These are phyloP conservation scores for Eulimnadia texana DNA, from an alignment of 1,140 invertebrate species.

Conservation along the genomic window DNA sequence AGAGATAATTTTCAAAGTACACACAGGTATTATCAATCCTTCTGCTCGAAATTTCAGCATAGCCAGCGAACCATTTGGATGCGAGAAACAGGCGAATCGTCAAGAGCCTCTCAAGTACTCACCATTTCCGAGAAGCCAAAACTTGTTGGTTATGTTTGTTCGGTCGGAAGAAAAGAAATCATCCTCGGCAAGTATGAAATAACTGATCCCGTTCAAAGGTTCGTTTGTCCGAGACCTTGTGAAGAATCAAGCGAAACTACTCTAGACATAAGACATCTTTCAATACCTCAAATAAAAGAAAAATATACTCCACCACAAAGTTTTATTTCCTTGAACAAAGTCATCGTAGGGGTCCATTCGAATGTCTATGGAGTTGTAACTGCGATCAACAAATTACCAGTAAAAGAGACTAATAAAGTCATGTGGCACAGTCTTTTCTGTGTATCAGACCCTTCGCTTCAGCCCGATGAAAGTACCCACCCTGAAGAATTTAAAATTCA, in stretches of 20 bases:
- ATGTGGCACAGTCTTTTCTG: constrained; percentile 1
- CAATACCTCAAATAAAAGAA: neutral
- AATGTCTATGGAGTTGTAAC: constrained; percentile 5
- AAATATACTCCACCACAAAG: neutral
- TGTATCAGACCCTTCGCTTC: constrained; percentile 1
- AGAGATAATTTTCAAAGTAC: too few species aligned
- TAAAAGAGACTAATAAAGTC: neutral
- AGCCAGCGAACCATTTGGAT: too few species aligned
- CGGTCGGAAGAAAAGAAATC: neutral
- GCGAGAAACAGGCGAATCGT: too few species aligned
- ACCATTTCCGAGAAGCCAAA: neutral
- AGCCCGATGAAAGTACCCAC: neutral
- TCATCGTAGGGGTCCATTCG: neutral
- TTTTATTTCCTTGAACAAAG: neutral
- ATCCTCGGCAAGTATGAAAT: neutral
- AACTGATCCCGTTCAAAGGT: neutral
- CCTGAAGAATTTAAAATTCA: constrained; percentile 1
- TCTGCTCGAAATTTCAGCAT: too few species aligned
- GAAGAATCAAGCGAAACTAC: neutral
- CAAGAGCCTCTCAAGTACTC: too few species aligned
- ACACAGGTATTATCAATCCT: too few species aligned
- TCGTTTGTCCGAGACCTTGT: neutral
- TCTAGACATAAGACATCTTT: neutral
- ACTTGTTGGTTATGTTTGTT: neutral
- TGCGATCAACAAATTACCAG: constrained; percentile 7